phyloP scores from a whole-genome alignment of 37 sponge, comb jelly and placozoan species.

The Chondrilla cf. caribensis region DNA sequence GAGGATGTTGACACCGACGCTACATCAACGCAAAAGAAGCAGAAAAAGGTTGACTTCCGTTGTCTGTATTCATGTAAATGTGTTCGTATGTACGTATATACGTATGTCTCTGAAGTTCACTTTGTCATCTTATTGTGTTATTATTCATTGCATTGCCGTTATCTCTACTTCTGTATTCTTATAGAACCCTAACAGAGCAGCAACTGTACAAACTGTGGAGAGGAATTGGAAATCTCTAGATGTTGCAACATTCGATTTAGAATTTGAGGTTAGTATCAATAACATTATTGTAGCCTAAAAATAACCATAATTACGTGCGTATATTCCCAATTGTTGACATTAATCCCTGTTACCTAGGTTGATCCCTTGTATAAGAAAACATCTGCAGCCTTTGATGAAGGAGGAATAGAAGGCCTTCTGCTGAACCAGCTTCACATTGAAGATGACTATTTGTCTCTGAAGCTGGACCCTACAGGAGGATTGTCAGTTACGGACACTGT shows the following conservation, averaged over 20 bases:
- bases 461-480: too few relatives aligned
- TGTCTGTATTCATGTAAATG: too few relatives aligned
- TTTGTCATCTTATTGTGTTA: too few relatives aligned
- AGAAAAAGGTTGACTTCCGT: too few relatives aligned
- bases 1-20: neutral
- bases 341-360: slow-evolving; percentile 21
- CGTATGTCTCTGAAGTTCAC: neutral
- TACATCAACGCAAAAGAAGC: too few relatives aligned
- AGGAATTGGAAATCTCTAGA: slow-evolving; percentile 49
- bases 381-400: slow-evolving; percentile 82
- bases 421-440: slow-evolving; percentile 48
- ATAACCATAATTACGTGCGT: neutral
- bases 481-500: too few relatives aligned
- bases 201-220: slow-evolving; percentile 41
- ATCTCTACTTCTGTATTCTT: neutral
- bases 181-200: neutral
- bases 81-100: neutral
- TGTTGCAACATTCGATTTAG: slow-evolving; percentile 53
- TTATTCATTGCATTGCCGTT: too few relatives aligned
- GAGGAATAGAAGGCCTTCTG: slow-evolving; percentile 68
- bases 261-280: slow-evolving; percentile 63
- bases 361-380: slow-evolving; percentile 82
- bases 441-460: slow-evolving; percentile 36
- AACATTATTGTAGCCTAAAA: too few relatives aligned
- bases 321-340: too few relatives aligned